Evolutionary conservation across 2,888 invertebrate species (phyloP), one percentile per base, ranked within the genome.

Genomic region (Microctonus brassicae): DNA sequence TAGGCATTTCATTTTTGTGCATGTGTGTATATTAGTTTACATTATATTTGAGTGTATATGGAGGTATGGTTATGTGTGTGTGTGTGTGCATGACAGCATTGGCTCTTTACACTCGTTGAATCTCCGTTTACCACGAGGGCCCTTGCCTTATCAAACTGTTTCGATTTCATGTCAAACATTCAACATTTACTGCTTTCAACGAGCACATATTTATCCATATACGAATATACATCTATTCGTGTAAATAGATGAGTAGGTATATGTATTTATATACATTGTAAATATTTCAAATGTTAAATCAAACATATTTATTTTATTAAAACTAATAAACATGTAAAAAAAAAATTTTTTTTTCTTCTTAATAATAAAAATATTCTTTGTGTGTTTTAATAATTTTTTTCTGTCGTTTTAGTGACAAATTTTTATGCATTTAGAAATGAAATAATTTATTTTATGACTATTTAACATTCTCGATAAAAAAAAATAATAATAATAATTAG

Each of bases 161-260:
- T 55, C 26, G 55, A 55, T 55, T 55, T 55, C 55, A 22, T n/a
- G n/a, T 55, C 55, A 55, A 55, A 26, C 24, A 55, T 55, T 55
- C 55, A 53, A 53, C 52, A 20, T 24, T 22, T 22, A 39, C 52
- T 22, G 24, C 22, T 20, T 24, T 53, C 52, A 26, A 22, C 22
- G 55, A 26, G 55, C 22, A 55, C 13, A 26, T 24, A 26, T 24
- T 13, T 24, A 3, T 13, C 0, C 55, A 55, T 11, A 20, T 53
- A 20, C 20, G 17, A 13, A 22, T 52, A 10, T 11, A 2, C 52
- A 53, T 53, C 1, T 17, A 5, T 22, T 9, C 2, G 20, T 20
- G 0, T 42, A 42, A 7, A 42, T n/a, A 42, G 3, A 33, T 33
- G 7, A 5, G 7, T 33, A 33, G n/a, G n/a, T 33, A 33, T 33